These are phyloP conservation scores for Gambusia affinis DNA, from an alignment of 2,113 vertebrate species.

Conservation along the genomic window DNA sequence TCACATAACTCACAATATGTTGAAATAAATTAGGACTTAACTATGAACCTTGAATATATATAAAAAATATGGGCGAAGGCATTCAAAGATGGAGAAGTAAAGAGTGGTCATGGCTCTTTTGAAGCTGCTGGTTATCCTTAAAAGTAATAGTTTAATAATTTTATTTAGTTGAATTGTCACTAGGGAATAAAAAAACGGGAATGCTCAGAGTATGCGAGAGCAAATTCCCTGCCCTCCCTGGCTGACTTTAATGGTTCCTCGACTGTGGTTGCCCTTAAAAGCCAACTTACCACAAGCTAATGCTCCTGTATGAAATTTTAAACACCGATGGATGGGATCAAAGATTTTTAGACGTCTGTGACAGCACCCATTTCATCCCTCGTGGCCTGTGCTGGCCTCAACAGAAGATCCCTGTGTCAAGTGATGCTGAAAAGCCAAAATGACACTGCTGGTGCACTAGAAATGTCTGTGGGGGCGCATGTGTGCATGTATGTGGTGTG, in stretches of 20 bases:
- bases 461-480: neutral
- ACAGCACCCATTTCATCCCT: constrained; percentile 55
- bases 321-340: constrained; percentile 65
- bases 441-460: constrained; percentile 53
- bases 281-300: constrained; percentile 71
- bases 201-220: constrained; percentile 37
- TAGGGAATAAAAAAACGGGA: constrained; percentile 10
- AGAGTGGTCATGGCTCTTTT: neutral
- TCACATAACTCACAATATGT: constrained; percentile 4
- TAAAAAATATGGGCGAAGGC: neutral
- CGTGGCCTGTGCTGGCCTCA: constrained; percentile 50
- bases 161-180: constrained; percentile 47
- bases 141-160: neutral
- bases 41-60: neutral
- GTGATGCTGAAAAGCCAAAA: constrained; percentile 63
- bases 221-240: constrained; percentile 47
- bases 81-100: neutral
- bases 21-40: neutral
- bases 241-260: constrained; percentile 43
- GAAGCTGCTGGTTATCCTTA: neutral
- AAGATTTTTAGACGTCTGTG: constrained; percentile 67
- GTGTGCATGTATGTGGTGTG: constrained; percentile 1
- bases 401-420: constrained; percentile 58
- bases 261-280: constrained; percentile 62
- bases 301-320: constrained; percentile 73